These are phyloP conservation scores for Bombus superbus DNA, from an alignment of 1,140 invertebrate genomes.

Conservation along the genomic window DNA sequence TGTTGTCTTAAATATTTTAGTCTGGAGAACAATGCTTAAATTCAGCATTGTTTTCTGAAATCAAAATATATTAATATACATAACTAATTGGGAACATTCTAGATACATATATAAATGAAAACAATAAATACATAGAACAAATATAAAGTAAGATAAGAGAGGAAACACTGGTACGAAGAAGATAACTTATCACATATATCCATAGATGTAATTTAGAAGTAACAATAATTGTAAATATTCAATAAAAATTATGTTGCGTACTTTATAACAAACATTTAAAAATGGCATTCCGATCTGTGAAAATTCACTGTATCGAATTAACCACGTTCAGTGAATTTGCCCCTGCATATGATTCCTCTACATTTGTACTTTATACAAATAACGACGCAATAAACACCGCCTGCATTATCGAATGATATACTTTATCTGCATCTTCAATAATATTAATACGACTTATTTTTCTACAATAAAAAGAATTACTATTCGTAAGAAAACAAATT, in stretches of 20 bases:
- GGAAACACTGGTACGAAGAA: neutral
- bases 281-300: neutral
- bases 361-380: neutral
- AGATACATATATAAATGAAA: neutral
- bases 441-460: neutral
- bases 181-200: neutral
- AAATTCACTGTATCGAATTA: neutral
- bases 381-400: neutral
- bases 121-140: neutral
- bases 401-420: neutral
- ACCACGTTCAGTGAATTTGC: neutral
- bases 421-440: neutral
- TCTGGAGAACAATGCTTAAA: neutral
- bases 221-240: neutral
- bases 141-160: neutral
- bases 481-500: neutral
- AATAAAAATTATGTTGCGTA: neutral
- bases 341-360: neutral
- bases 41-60: neutral
- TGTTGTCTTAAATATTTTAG: neutral
- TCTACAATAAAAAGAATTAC: neutral
- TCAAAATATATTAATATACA: neutral
- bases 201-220: neutral
- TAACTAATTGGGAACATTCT: neutral
- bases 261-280: neutral